Percentiles rank a stretch among this genome's conserved stretches.
Conservation (phyloP, 2,888 invertebrate genomes). For the Papilio elwesi region DNA sequence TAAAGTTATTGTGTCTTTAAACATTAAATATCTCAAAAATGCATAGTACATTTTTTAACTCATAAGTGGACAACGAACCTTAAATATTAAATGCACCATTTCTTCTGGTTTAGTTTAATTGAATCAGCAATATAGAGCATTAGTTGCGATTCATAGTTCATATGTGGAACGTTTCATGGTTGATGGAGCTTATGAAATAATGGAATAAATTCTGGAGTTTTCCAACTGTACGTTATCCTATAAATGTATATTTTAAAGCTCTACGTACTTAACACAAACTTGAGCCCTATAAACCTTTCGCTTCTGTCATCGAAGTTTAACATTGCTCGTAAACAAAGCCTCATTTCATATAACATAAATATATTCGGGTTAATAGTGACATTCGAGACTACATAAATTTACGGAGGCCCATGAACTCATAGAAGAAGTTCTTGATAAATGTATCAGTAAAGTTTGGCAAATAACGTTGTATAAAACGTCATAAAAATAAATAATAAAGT, state of each 20-base stretch:
- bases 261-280: conserved; percentile 1
- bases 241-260: neutral
- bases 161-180: no score
- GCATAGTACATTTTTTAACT: no score
- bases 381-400: conserved; percentile 6
- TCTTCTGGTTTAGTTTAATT: no score
- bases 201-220: no score
- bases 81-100: no score
- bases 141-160: no score
- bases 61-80: no score
- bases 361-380: conserved; percentile 9
- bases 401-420: neutral
- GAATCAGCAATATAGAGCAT: no score
- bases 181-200: no score
- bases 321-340: conserved; percentile 9
- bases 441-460: neutral
- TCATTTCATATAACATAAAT: conserved; percentile 10
- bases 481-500: neutral
- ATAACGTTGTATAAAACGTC: neutral
- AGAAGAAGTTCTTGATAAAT: neutral
- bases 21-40: no score
- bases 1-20: no score
- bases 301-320: conserved; percentile 15
- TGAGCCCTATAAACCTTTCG: neutral
- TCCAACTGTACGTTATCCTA: neutral